Base-by-base conservation (phyloP, 2,113 vertebrate species). In the Cynocephalus volans region DNA sequence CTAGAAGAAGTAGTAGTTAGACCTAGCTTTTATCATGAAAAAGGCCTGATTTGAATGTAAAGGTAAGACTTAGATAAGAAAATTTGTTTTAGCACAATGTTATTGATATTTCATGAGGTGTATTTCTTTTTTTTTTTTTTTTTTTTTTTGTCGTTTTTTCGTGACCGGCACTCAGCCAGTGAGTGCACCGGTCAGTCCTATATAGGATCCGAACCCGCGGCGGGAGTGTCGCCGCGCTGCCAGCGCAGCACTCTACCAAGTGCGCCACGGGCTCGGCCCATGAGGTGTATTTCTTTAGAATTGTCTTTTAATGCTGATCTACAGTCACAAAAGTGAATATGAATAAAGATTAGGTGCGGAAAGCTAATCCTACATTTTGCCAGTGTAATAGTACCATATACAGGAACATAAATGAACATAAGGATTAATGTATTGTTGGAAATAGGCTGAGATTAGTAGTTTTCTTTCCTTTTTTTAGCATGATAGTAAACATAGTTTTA, bases 241-340 rank as follows among this genome's bases (percentile, higher is more conserved):
- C n/a, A n/a, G n/a, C n/a, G n/a, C n/a, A n/a, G n/a, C n/a, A n/a
- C n/a, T n/a, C n/a, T n/a, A n/a, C n/a, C n/a, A n/a, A n/a, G n/a
- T n/a, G n/a, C n/a, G n/a, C n/a, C n/a, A n/a, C n/a, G n/a, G n/a
- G n/a, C n/a, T n/a, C n/a, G n/a, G n/a, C n/a, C n/a, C 62, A 18
- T 95, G 28, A 89, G 73, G 69, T 60, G 21, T 24, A 1, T 60
- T 95, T 97, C 81, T 77, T 76, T 76, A 98, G 84, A 36, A 75
- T 85, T 95, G 60, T 92, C 60, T 94, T 33, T 26, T 96, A 96
- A 73, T 98, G 96, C 96, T 95, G 80, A 48, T 70, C 62, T 95
- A 80, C 67, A 90, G 41, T 94, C 87, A 60, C 28, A 81, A 21
- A 58, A 72, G 62, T 50, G 56, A 72, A 28, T 69, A 18, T 76